Percentiles rank a stretch among this genome's conserved stretches.
Evolutionary conservation across 2,797 vertebrate species (phyloP).

Genomic region (Chaunax sp.): DNA sequence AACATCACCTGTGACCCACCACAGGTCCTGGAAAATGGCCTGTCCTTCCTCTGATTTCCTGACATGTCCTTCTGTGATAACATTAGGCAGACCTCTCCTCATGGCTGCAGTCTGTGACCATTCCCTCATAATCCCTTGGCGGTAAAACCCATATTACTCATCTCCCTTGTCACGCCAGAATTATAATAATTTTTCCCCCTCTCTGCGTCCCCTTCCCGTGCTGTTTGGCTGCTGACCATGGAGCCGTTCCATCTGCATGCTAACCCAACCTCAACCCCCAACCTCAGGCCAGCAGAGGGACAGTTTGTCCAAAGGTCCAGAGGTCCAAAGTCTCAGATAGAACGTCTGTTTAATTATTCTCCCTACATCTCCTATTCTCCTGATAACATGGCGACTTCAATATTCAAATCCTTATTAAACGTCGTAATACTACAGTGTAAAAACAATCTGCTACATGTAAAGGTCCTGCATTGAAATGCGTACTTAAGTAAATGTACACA

Average conservation of each 20-base stretch:
- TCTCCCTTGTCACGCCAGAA: constrained; percentile 75
- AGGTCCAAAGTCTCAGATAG: constrained; percentile 12
- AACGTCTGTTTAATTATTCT: constrained; percentile 2
- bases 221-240: constrained; percentile 60
- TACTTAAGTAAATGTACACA: too few relatives aligned
- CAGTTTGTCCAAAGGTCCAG: constrained; percentile 17
- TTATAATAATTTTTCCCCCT: constrained; percentile 66
- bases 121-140: constrained; percentile 73
- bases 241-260: constrained; percentile 62
- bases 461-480: too few relatives aligned
- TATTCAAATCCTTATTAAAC: neutral
- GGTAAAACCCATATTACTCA: constrained; percentile 81
- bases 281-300: neutral
- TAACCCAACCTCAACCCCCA: constrained; percentile 5
- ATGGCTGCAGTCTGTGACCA: constrained; percentile 57
- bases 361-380: constrained; percentile 4
- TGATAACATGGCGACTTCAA: neutral
- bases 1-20: constrained; percentile 11
- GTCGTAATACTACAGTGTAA: too few relatives aligned
- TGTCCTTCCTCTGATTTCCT: constrained; percentile 44
- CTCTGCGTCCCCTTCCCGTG: constrained; percentile 48
- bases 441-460: too few relatives aligned
- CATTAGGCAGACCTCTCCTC: constrained; percentile 65
- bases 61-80: constrained; percentile 59
- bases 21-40: neutral